These are phyloP conservation scores for Emydoidea blandingii DNA, from an alignment of 2,797 vertebrate species.

Conservation along the genomic window DNA sequence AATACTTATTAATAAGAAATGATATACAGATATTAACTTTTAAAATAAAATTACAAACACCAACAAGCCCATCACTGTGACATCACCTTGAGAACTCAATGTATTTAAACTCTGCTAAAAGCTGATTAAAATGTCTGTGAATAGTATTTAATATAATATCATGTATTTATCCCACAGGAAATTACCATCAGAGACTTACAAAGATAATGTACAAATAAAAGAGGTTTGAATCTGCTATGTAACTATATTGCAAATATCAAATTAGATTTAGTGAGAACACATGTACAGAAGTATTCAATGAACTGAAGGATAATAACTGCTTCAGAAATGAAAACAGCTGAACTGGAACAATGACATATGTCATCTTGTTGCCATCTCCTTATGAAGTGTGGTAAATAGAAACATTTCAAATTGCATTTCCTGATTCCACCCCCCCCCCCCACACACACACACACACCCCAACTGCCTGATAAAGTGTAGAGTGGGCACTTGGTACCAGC, in stretches of 20 bases:
- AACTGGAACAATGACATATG: neutral
- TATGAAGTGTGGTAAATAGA: constrained; percentile 11
- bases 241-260: neutral
- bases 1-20: constrained; percentile 18
- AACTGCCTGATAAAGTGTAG: neutral
- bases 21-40: constrained; percentile 32
- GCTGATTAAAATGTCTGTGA: neutral
- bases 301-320: fast-evolving
- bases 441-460: neutral
- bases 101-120: constrained; percentile 32
- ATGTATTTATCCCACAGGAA: constrained; percentile 4
- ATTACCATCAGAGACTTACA: neutral
- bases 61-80: constrained; percentile 41
- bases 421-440: neutral
- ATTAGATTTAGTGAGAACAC: neutral
- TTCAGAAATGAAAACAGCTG: neutral
- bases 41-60: constrained; percentile 30
- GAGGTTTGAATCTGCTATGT: neutral
- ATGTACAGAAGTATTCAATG: neutral
- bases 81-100: neutral
- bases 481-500: neutral
- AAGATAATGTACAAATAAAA: neutral
- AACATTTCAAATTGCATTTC: neutral
- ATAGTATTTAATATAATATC: neutral
- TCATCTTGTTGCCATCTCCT: neutral